Evolutionary conservation across 2,888 invertebrate genomes (phyloP), one percentile per base, ranked within the genome.

Genomic region (Endomychus coccineus): DNA sequence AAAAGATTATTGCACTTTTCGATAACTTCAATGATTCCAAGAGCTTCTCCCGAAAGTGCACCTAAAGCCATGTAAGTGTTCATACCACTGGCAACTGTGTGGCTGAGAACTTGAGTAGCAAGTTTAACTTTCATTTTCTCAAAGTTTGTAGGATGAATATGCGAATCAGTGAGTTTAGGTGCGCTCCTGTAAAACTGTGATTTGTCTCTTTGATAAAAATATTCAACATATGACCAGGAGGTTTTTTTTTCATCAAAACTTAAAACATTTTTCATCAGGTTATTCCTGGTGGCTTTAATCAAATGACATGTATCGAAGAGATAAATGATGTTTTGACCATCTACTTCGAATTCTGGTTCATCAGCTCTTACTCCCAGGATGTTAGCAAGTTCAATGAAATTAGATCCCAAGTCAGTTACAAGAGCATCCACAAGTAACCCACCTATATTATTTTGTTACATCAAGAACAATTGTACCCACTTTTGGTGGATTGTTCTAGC

Each of bases 81-180:
- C 17, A 19, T 10, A 29, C 29, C 29, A 16, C 19, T 12, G 21
- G 21, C 17, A 9, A 29, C 29, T 17, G 29, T 29, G 3, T 17
- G 2, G 21, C 17, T 29, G 27, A 27, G 16, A 3, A 27, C 27
- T 27, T 29, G 29, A 11, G 17, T 11, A 17, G 29, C 16, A 29
- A 19, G 21, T 29, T 19, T 29, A 3, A 29, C 29, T 17, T 29
- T 29, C 29, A 29, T 29, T 42, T 44, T 49, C 34, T 43, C 33
- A 34, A 48, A 48, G 25, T 39, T 40, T 10, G 16, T 42, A 2
- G 45, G 43, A 23, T 40, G 27, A 22, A 48, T 36, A 36, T 46
- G 48, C 4, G 40, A 21, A 23, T 49, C 41, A 6, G 46, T 49
- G 4, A 49, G 29, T 38, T 43, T 49, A 2, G 45, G 39, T 7